Base-by-base conservation (phyloP, 2,113 vertebrate genomes). In the Burhinus bistriatus region DNA sequence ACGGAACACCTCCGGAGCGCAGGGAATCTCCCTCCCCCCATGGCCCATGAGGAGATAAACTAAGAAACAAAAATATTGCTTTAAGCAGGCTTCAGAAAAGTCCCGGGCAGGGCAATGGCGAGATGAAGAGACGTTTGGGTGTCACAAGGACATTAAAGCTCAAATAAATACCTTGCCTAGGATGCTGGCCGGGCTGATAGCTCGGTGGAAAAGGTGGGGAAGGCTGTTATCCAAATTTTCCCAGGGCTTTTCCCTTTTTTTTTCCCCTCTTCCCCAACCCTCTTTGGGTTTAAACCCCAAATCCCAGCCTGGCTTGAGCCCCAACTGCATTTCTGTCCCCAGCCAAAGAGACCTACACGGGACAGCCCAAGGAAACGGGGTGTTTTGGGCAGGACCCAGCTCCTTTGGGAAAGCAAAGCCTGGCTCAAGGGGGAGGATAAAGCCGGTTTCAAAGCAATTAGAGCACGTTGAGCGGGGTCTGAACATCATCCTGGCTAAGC, bases 401-500 rank as follows among this genome's bases (percentile, higher is more conserved):
- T 69, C 47, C n/a, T 26, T 32, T 12, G 42, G 69, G 42, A 55
- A 18, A 80, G 47, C 40, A 62, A 69, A 75, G 45, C 52, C n/a
- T 3, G 6, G 40, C 68, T 81, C 29, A 18, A 44, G 36, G 20
- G 23, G 36, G 14, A 62, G 55, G 40, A 40, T 52, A 64, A 51
- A 57, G 16, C 45, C 52, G 32, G 8, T 45, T 79, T 36, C 2
- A 6, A 78, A 32, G 58, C 26, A 49, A 73, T 61, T 32, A 25
- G 18, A 80, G 6, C 15, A 1, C 3, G 1, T 5, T 13, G 36
- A 76, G 36, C 8, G 0, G 47, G 49, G 47, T 3, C 42, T 55
- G 59, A 38, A 40, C 12, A 5, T 5, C 25, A 25, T 8, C 18
- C 32, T 5, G 0, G 40, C 73, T 54, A 55, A 68, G 54, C 45